Base-by-base conservation (phyloP, 2,888 invertebrate genomes). In the Zygogramma bicolorata region DNA sequence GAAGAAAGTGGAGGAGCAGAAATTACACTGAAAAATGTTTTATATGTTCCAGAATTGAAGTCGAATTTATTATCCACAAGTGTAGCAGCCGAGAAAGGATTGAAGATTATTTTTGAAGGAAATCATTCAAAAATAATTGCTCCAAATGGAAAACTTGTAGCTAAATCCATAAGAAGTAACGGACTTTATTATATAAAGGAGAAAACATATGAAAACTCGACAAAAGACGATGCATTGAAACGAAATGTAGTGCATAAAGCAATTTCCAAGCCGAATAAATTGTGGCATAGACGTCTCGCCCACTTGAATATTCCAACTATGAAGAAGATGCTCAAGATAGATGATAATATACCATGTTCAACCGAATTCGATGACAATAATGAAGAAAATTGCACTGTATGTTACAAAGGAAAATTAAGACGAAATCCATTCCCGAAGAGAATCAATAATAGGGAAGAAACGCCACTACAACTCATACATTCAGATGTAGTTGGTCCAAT, bases 401-500 rank as follows among this genome's bases (percentile, higher is more conserved):
- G n/a, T n/a, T n/a, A n/a, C n/a, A n/a, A n/a, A n/a, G n/a, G n/a
- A n/a, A n/a, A n/a, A n/a, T n/a, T n/a, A n/a, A n/a, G n/a, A n/a
- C n/a, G n/a, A n/a, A n/a, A n/a, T n/a, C n/a, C n/a, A n/a, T n/a
- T n/a, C n/a, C n/a, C n/a, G n/a, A n/a, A n/a, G n/a, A 57, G 57
- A 61, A 22, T 0, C 20, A 3, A 20, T 1, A 46, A 20, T 20
- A 22, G 20, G 20, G 59, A 59, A 29, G 59, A 29, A 29, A 1
- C 29, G 1, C 59, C 34, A 38, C 40, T 38, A 5, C 13, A 34
- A 4, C 34, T 61, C 2, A 61, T 61, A 31, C 25, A 61, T n/a
- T 38, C 40, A 13, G 18, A 61, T 13, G 61, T 61, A 15, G 61
- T 61, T 8, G 61, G 61, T 25, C 61, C 60, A 6, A 61, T 61